phyloP scores from a whole-genome alignment of 1,140 invertebrate genomes.

The Cotesia glomerata region DNA sequence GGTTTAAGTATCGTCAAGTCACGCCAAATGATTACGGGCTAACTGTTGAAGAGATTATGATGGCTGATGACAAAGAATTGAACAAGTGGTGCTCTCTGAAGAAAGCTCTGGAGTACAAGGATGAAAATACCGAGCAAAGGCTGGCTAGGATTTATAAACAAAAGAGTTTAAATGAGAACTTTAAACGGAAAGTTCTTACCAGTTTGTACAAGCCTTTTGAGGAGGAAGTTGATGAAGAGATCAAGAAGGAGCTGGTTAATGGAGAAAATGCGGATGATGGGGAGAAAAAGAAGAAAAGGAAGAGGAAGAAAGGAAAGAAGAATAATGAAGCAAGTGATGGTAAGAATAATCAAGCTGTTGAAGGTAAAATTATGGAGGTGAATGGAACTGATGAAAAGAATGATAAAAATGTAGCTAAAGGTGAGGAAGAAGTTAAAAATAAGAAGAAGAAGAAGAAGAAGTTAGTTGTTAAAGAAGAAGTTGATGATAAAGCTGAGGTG shows the following conservation, averaged over 20 bases:
- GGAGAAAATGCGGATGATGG: not conserved
- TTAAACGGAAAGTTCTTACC: slow-evolving; percentile 86
- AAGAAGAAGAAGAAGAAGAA: too few species aligned
- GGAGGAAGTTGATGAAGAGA: slow-evolving; percentile 28
- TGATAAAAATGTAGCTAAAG: slow-evolving; percentile 4
- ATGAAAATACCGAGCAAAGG: slow-evolving; percentile 79
- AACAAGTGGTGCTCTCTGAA: slow-evolving; percentile 95
- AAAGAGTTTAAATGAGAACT: slow-evolving; percentile 74
- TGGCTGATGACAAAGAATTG: slow-evolving; percentile 89
- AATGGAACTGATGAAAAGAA: slow-evolving; percentile 13
- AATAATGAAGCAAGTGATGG: not conserved
- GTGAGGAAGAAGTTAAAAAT: not conserved
- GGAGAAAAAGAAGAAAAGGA: slow-evolving; percentile 2
- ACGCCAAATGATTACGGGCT: slow-evolving; percentile 91
- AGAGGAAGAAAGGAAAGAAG: slow-evolving; percentile 3
- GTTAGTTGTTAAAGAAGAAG: too few species aligned
- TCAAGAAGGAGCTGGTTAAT: slow-evolving; percentile 5
- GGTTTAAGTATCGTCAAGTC: slow-evolving; percentile 92
- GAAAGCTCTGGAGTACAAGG: slow-evolving; percentile 82
- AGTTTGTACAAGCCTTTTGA: slow-evolving; percentile 70
- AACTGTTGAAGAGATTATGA: slow-evolving; percentile 89
- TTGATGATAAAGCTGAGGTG: too few species aligned
- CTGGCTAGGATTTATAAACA: slow-evolving; percentile 79
- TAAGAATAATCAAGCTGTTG: not conserved
- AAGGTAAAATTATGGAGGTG: slow-evolving; percentile 2